phyloP scores from a whole-genome alignment of 2,113 vertebrate genomes.

The Actenoides lindsayi region DNA sequence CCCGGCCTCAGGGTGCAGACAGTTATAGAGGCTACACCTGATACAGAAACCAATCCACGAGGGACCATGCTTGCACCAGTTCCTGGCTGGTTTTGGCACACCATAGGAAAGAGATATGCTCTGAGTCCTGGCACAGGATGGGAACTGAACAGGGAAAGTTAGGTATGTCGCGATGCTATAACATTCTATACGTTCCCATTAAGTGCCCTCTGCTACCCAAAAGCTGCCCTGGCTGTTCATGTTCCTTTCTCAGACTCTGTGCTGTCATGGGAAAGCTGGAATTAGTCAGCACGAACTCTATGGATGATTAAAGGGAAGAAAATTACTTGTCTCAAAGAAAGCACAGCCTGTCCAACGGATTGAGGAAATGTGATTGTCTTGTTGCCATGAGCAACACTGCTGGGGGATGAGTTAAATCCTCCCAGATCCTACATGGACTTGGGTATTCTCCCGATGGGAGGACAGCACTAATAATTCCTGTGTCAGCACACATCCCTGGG shows the following conservation, averaged over 20 bases:
- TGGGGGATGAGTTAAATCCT: constrained; percentile 68
- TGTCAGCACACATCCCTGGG: constrained; percentile 36
- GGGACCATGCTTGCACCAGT: background rate
- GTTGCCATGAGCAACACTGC: constrained; percentile 62
- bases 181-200: background rate
- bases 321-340: constrained; percentile 61
- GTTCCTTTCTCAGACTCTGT: background rate
- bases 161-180: background rate
- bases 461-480: constrained; percentile 37
- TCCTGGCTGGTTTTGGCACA: background rate
- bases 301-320: constrained; percentile 62
- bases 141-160: background rate
- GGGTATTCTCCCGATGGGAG: constrained; percentile 43
- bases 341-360: constrained; percentile 58
- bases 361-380: constrained; percentile 54
- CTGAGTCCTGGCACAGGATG: background rate
- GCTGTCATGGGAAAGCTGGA: constrained; percentile 49
- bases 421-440: constrained; percentile 40
- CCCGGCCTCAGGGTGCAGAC: background rate
- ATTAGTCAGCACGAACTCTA: constrained; percentile 61
- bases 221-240: background rate
- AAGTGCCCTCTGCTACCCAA: background rate
- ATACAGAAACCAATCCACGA: background rate
- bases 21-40: background rate
- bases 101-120: background rate